Evolutionary conservation across 2,797 vertebrate genomes (phyloP).

Genomic region (Channallabes apus): DNA sequence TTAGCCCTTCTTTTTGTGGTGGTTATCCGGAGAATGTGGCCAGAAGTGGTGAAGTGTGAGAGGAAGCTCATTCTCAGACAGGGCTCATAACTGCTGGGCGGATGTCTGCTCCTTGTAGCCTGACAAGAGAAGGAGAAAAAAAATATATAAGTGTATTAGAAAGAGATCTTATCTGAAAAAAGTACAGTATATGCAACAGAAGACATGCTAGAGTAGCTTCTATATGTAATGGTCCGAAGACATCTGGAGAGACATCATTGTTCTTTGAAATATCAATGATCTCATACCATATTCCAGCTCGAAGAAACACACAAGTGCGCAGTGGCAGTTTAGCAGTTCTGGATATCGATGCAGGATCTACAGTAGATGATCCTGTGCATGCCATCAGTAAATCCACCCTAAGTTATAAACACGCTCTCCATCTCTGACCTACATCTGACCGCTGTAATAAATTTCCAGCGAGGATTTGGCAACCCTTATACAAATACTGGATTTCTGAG

Average conservation of each 20-base stretch:
- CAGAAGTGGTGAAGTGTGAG: slow-evolving; percentile 22
- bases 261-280: background rate
- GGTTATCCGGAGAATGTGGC: slow-evolving; percentile 4
- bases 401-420: background rate
- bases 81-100: slow-evolving; percentile 85
- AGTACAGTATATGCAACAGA: background rate
- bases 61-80: background rate
- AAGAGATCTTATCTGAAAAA: background rate
- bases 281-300: background rate
- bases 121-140: slow-evolving; percentile 62
- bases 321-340: background rate
- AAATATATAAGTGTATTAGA: background rate
- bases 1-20: slow-evolving; percentile 29
- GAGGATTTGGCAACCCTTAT: background rate
- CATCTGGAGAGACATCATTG: background rate
- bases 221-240: background rate
- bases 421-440: background rate
- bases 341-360: background rate
- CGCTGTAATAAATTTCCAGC: background rate
- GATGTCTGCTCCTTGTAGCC: slow-evolving; percentile 88
- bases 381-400: background rate
- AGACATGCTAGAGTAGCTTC: slow-evolving; percentile 1
- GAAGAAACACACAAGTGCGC: background rate
- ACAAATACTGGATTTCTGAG: background rate
- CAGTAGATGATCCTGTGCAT: background rate